phyloP scores from a whole-genome alignment of 2,888 invertebrate genomes.

The Archips crataeganus region DNA sequence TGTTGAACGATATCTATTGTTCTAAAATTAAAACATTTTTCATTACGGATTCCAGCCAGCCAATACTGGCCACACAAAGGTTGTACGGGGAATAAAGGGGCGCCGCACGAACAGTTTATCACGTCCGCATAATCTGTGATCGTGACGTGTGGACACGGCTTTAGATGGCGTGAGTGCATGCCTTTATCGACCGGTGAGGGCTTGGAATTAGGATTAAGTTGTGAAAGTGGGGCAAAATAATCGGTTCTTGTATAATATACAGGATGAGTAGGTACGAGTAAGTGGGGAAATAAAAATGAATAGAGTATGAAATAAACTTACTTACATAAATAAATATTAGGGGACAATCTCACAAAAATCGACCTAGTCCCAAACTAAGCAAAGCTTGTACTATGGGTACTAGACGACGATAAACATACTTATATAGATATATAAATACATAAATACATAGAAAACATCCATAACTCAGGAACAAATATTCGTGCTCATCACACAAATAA shows the following conservation, averaged over 20 bases:
- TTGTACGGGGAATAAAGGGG: neutral
- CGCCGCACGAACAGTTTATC: constrained; percentile 11
- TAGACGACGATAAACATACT: too few species aligned
- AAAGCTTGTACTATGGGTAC: too few species aligned
- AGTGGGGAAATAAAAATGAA: neutral
- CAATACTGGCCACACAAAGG: neutral
- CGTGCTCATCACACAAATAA: too few species aligned
- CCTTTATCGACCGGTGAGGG: constrained; percentile 1
- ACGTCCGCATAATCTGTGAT: constrained; percentile 14
- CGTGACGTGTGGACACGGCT: constrained; percentile 8
- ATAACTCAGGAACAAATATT: too few species aligned
- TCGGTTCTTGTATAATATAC: neutral
- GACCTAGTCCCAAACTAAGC: too few species aligned
- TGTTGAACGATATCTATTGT: constrained; percentile 5
- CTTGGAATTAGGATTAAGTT: neutral
- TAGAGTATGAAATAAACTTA: too few species aligned
- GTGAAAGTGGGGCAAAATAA: neutral
- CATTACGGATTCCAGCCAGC: neutral
- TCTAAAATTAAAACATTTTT: constrained; percentile 4
- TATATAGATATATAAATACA: too few species aligned
- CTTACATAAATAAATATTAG: too few species aligned
- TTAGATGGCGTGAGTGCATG: constrained; percentile 6
- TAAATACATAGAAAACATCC: too few species aligned
- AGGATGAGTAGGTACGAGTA: neutral
- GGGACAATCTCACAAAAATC: too few species aligned